Conservation (phyloP, 2,113 vertebrate species). For the Vidua chalybeata region DNA sequence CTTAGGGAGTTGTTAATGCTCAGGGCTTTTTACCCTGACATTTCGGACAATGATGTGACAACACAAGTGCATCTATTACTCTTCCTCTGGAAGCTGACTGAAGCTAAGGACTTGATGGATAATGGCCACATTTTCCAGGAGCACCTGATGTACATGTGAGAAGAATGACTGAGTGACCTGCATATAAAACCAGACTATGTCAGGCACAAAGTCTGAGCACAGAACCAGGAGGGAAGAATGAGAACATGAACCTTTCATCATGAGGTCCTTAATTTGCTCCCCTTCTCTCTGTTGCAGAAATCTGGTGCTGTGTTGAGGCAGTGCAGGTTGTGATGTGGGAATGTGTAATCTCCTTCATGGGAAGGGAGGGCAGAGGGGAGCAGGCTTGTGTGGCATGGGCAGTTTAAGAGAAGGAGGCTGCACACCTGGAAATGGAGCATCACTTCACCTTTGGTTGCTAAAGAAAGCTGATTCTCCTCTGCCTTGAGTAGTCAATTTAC, state of each 20-base stretch:
- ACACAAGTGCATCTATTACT: constrained; percentile 52
- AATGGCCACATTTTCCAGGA: constrained; percentile 46
- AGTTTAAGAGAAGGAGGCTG: neutral
- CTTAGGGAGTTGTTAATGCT: constrained; percentile 48
- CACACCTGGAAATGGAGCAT: neutral
- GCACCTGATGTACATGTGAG: neutral
- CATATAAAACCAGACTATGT: neutral
- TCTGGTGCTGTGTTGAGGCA: neutral
- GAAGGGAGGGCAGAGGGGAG: neutral
- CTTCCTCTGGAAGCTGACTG: constrained; percentile 40
- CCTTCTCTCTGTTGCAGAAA: neutral
- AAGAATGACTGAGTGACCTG: constrained; percentile 24
- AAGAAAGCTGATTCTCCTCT: constrained; percentile 17
- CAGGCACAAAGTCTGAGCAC: neutral
- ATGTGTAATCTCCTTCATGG: neutral
- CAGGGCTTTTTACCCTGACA: constrained; percentile 37
- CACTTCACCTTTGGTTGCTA: neutral
- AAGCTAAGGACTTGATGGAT: constrained; percentile 48
- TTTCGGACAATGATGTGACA: constrained; percentile 60
- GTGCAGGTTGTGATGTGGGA: neutral
- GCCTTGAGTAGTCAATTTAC: neutral
- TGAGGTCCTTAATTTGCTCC: neutral
- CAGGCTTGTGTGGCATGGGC: fast-evolving
- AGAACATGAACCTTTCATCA: neutral
- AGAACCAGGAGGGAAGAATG: neutral